Evolutionary conservation across 2,888 invertebrate species (phyloP).

Genomic region (Boloria euphrosyne): DNA sequence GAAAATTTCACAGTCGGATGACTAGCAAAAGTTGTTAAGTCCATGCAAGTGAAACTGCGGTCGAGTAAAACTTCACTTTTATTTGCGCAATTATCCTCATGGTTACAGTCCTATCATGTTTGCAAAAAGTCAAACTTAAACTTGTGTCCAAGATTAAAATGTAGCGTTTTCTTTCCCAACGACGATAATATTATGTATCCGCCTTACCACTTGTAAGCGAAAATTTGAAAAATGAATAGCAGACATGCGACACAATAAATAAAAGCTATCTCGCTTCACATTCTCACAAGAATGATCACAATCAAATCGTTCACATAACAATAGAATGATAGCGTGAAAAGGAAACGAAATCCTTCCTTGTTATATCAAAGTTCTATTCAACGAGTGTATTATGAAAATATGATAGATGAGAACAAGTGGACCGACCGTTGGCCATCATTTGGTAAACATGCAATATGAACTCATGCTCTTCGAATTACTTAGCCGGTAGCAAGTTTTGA

Average conservation of each 20-base stretch:
- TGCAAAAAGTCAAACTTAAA: not conserved
- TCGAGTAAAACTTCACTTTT: conserved; percentile 34
- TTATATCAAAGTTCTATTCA: conserved; percentile 58
- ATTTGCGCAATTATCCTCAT: conserved; percentile 28
- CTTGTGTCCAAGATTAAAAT: too few relatives aligned
- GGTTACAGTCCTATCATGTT: conserved; percentile 1
- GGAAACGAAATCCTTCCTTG: conserved; percentile 57
- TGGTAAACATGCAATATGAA: conserved; percentile 67
- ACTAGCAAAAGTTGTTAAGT: conserved; percentile 30
- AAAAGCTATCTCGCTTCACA: conserved; percentile 3
- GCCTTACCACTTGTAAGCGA: not conserved
- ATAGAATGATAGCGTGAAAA: conserved; percentile 40
- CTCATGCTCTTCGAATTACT: conserved; percentile 52
- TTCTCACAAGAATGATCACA: conserved; percentile 39
- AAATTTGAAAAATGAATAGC: not conserved
- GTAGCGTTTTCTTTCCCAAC: too few relatives aligned
- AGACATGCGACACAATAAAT: conserved; percentile 11
- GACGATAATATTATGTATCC: too few relatives aligned
- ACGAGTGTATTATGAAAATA: conserved; percentile 69
- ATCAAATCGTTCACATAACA: conserved; percentile 44
- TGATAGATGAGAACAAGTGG: conserved; percentile 52
- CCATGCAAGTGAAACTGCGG: conserved; percentile 31
- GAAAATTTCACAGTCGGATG: conserved; percentile 28
- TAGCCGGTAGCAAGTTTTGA: conserved; percentile 44
- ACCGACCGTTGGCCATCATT: conserved; percentile 45